Base-by-base conservation (phyloP, 2,797 vertebrate genomes). In the Chiropotes sagulatus region DNA sequence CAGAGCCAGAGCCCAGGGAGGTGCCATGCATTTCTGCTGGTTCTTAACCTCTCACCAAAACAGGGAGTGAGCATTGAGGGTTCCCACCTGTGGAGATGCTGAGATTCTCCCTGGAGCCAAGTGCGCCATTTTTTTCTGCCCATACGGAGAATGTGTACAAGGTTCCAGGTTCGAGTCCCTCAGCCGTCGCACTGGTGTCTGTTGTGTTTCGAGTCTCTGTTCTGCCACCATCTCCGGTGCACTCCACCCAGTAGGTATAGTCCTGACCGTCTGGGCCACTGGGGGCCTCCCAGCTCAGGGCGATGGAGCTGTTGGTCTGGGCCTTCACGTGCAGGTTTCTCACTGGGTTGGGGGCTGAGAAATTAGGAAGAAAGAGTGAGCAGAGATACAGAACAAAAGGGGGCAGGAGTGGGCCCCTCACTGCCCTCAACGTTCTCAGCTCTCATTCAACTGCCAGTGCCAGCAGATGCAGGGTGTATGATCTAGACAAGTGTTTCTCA, bases 151-250 rank as follows among this genome's bases (percentile, higher is more conserved):
- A 64, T 2, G 4, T 1, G 2, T 91, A 96, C 1, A 0, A 24
- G 9, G 41, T 79, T 15, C 76, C 93, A 0, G 86, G 12, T 1
- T n/a, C 3, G 0, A 96, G 87, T 12, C 26, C 30, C 0, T 6
- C 20, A 5, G 22, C 85, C 0, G 15, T 54, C 64, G 24, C 11
- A 0, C 1, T 20, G 73, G 64, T 67, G 13, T 0, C 33, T 19
- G 4, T 2, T 0, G 50, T 90, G 81, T 0, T 76, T 6, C 0
- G 4, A 41, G 5, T 48, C 17, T 12, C 20, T 3, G 4, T 6
- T 8, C 5, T 4, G 30, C 0, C 13, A 0, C 9, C 3, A 0
- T 2, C 10, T 1, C 22, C 36, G 0, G 2, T 19, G 78, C 78
- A 88, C 22, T 4, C 14, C 19, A 86, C 33, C 54, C 50, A 7